Evolutionary conservation across 2,113 vertebrate genomes (phyloP), one percentile per base, ranked within the genome.

Genomic region (Rhineura floridana): DNA sequence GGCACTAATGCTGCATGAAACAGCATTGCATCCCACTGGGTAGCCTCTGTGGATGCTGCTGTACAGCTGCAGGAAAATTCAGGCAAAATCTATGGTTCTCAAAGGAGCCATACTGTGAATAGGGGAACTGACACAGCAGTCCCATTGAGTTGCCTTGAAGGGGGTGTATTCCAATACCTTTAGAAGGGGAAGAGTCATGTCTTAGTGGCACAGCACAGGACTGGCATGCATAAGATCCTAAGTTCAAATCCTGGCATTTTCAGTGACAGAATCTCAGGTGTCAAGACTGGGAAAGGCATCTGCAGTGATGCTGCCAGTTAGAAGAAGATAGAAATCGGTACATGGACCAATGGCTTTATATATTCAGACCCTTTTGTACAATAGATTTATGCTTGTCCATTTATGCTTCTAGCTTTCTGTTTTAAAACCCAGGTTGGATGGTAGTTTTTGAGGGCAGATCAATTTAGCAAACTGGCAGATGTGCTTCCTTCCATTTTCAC

Each of bases 1-100:
- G 52, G 44, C n/a, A 15, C 55, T 46, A 33, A 73, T 79, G 83
- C 81, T 63, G 89, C 86, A 42, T 55, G 30, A 81, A 84, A 85
- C 50, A 77, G 50, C 21, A 0, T 28, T 69, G 82, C 3, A 46
- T 87, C 73, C 63, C 82, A 78, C 70, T 83, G 72, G 59, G 81
- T 83, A 23, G 3, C 0, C 88, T 46, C 55, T 67, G 52, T 42
- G n/a, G n/a, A 39, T 44, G 72, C 72, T 91, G 42, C 62, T 91
- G 81, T 82, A 0, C 0, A 72, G 36, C 70, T 82, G 39, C 83
- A 81, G 81, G 84, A 78, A 88, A 89, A 42, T 36, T 13, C 8
- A 8, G 67, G 81, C 0, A 1, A 87, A 89, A 46, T 21, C 77
- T 83, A 2, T 36, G 30, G 69, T 76, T 86, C 36, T 82, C 48